These are phyloP conservation scores for Scaeva pyrastri DNA, from an alignment of 2,888 invertebrate species.

Conservation along the genomic window DNA sequence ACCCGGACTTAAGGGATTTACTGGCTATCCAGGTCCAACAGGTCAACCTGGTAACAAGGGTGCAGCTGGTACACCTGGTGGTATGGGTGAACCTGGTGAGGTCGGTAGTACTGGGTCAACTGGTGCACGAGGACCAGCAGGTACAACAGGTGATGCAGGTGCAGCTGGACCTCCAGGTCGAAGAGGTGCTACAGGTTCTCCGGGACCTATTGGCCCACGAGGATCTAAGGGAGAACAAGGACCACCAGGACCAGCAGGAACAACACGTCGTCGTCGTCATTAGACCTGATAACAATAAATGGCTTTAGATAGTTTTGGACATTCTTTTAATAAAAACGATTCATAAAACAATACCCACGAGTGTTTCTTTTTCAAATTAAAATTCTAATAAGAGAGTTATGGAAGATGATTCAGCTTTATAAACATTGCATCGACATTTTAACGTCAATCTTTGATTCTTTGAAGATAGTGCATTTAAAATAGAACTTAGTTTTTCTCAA, in stretches of 20 bases:
- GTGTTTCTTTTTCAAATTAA: too few species aligned
- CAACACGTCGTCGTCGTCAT: background rate
- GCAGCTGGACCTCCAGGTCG: background rate
- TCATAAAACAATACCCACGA: too few species aligned
- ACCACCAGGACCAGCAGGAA: background rate
- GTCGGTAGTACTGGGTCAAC: background rate
- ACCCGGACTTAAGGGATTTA: conserved; percentile 35
- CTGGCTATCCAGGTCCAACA: background rate
- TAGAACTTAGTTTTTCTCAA: too few species aligned
- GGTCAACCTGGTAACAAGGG: background rate
- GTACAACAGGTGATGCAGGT: background rate
- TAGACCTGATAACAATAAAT: background rate
- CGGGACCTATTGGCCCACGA: background rate
- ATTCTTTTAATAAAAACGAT: too few species aligned
- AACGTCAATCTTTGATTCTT: too few species aligned
- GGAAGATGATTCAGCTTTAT: too few species aligned
- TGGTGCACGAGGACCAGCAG: background rate
- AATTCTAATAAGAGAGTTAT: too few species aligned
- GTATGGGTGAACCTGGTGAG: conserved; percentile 16
- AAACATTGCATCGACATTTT: too few species aligned
- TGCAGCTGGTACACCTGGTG: background rate
- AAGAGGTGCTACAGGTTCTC: too few species aligned
- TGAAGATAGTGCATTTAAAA: too few species aligned
- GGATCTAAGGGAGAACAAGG: background rate
- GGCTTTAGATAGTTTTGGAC: too few species aligned